Conservation (phyloP, 2,888 invertebrate species). For the Phyllotreta cruciferae region DNA sequence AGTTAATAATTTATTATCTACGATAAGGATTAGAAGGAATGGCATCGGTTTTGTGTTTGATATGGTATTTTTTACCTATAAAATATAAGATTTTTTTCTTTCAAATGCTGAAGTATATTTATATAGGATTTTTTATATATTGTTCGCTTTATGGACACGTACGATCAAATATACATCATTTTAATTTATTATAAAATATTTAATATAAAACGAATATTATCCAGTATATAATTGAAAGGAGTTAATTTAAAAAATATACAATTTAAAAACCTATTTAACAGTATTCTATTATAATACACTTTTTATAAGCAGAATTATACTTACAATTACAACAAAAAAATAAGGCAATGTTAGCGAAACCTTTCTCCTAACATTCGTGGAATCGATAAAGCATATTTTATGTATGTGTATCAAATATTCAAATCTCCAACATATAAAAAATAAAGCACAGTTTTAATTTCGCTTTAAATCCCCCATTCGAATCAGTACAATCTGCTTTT, state of each 20-base stretch:
- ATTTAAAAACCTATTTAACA: constrained; percentile 21
- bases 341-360: constrained; percentile 2
- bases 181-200: no score
- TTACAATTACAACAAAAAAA: constrained; percentile 12
- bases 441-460: background rate
- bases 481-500: background rate
- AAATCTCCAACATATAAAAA: background rate
- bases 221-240: no score
- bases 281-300: constrained; percentile 22
- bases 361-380: background rate
- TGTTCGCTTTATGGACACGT: no score
- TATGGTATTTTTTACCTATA: no score
- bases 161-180: no score
- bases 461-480: background rate
- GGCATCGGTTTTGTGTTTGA: no score
- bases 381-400: background rate
- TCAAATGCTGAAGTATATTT: no score
- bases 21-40: no score
- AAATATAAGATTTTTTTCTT: no score
- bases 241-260: constrained; percentile 11
- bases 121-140: no score
- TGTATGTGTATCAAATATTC: background rate
- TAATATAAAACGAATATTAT: no score
- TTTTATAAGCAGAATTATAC: constrained; percentile 10
- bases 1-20: no score